Evolutionary conservation across 64 coral and sea anemone genomes (phyloP).

Genomic region (Pachyseris speciosa): DNA sequence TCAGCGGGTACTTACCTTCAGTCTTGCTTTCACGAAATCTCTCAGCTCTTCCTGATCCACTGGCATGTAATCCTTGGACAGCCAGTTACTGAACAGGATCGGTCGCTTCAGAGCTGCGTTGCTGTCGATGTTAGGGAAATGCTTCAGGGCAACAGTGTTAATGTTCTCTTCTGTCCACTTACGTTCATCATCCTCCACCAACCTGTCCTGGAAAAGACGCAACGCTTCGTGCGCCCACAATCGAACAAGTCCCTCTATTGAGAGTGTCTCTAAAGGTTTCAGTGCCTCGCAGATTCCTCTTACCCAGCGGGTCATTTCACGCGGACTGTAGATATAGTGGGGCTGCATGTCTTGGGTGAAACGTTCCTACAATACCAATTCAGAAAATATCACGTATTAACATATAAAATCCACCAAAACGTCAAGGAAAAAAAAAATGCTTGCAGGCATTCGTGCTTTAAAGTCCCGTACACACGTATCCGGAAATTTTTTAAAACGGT

Average conservation of each 20-base stretch:
- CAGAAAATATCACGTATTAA: no score
- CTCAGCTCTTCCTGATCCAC: slow-evolving; percentile 92
- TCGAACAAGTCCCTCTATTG: slow-evolving; percentile 85
- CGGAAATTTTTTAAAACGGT: no score
- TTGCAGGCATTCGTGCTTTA: no score
- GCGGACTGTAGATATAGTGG: slow-evolving; percentile 99
- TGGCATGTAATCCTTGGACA: slow-evolving; percentile 95
- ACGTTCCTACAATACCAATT: slow-evolving; percentile 66
- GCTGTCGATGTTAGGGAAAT: slow-evolving; percentile 92
- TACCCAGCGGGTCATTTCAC: slow-evolving; percentile 99
- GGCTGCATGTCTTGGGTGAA: slow-evolving; percentile 99
- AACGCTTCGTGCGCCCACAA: slow-evolving; percentile 98
- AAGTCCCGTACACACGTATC: no score
- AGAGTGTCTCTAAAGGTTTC: slow-evolving; percentile 89
- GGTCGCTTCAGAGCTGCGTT: slow-evolving; percentile 81
- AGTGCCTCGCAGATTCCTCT: slow-evolving; percentile 96
- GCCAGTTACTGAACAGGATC: slow-evolving; percentile 98
- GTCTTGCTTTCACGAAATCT: slow-evolving; percentile 97
- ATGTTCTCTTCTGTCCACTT: slow-evolving; percentile 99
- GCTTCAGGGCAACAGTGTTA: slow-evolving; percentile 88
- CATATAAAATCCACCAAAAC: no score
- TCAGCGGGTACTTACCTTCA: slow-evolving; percentile 68
- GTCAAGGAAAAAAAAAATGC: not conserved
- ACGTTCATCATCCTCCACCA: slow-evolving; percentile 97
- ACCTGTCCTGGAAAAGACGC: slow-evolving; percentile 95